Conservation (phyloP, 2,888 invertebrate genomes). For the Tipula confusa region DNA sequence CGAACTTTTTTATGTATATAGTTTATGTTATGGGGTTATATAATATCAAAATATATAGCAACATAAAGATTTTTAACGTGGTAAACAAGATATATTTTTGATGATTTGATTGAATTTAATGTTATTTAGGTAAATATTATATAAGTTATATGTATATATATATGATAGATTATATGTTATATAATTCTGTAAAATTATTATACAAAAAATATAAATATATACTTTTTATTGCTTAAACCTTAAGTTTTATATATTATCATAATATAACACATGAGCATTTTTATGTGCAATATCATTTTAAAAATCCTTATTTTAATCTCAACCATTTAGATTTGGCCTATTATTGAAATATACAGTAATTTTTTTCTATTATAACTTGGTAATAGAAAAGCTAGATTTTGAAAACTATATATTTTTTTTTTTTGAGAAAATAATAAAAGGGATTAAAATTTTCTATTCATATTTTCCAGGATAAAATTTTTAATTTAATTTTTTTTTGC, state of each 20-base stretch:
- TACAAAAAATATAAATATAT: too few species aligned
- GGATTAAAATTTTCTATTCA: neutral
- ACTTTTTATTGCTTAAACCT: neutral
- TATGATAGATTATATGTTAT: too few species aligned
- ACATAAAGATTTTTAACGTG: neutral
- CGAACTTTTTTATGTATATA: neutral
- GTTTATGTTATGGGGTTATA: constrained; percentile 7
- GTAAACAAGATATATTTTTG: constrained; percentile 16
- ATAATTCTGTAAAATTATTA: neutral
- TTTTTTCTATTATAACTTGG: neutral
- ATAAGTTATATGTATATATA: neutral
- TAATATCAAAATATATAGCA: neutral
- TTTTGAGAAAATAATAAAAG: neutral
- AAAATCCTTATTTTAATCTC: constrained; percentile 6
- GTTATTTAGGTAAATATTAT: neutral
- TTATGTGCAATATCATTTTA: neutral
- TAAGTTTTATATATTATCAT: neutral
- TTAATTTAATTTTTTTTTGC: neutral
- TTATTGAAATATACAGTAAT: neutral
- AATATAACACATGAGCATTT: neutral
- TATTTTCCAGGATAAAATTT: neutral
- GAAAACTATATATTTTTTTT: neutral
- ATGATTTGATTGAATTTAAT: constrained; percentile 25
- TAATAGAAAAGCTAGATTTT: neutral
- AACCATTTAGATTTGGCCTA: neutral